Evolutionary conservation across 2,113 vertebrate genomes (phyloP).

Genomic region (Marmota flaviventris): DNA sequence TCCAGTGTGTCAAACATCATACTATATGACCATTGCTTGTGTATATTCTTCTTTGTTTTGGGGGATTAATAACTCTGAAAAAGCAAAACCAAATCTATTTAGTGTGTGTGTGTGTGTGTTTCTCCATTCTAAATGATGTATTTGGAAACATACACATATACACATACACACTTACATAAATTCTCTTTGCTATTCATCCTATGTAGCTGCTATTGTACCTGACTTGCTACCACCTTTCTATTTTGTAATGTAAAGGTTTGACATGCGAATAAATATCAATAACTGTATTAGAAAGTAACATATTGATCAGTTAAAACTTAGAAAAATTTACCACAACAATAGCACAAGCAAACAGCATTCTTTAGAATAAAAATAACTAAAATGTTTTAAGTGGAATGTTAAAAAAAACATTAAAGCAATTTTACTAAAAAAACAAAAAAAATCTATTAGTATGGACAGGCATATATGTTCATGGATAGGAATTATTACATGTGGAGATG

Average conservation of each 20-base stretch:
- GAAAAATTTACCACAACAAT: not conserved
- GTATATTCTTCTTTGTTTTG: not conserved
- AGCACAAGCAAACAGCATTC: not conserved
- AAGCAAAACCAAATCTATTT: not conserved
- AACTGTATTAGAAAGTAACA: not conserved
- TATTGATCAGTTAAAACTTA: not conserved
- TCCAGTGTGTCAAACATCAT: not conserved
- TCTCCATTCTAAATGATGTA: too few relatives aligned
- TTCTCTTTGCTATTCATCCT: not conserved
- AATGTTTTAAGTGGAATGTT: not conserved
- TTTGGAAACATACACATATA: not conserved
- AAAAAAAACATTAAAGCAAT: not conserved
- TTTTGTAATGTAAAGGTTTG: not conserved
- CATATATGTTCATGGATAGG: not conserved
- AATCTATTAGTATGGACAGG: not conserved
- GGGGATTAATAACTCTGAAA: not conserved
- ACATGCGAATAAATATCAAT: not conserved
- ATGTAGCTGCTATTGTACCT: too few relatives aligned
- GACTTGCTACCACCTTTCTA: not conserved
- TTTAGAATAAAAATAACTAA: not conserved
- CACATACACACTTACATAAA: not conserved
- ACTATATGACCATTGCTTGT: not conserved
- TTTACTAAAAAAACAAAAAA: not conserved
- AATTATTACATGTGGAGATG: not conserved
- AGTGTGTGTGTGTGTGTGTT: too few relatives aligned